Conservation (phyloP, 2,888 invertebrate species). For the Amphimallon solstitiale region DNA sequence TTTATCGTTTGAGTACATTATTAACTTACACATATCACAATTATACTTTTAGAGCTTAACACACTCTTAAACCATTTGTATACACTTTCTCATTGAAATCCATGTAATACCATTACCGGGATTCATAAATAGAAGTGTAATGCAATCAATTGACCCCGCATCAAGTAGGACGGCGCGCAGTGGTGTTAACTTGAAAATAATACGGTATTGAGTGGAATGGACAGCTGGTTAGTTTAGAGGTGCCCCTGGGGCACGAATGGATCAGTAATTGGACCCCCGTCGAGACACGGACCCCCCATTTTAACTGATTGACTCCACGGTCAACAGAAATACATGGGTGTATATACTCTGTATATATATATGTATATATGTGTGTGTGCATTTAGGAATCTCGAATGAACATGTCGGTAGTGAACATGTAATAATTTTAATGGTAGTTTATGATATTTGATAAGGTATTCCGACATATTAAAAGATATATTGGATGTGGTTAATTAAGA, state of each 20-base stretch:
- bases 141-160: constrained; percentile 24
- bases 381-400: too few relatives aligned
- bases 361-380: too few relatives aligned
- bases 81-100: too few relatives aligned
- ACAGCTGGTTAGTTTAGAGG: constrained; percentile 38
- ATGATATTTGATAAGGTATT: constrained; percentile 32
- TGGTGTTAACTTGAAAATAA: constrained; percentile 57
- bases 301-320: constrained; percentile 34
- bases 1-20: too few relatives aligned
- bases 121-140: too few relatives aligned
- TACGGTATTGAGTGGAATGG: constrained; percentile 53
- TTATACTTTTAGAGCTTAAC: too few relatives aligned
- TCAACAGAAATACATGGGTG: too few relatives aligned
- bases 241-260: constrained; percentile 57
- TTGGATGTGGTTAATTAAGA: constrained; percentile 23
- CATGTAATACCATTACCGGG: too few relatives aligned
- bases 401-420: background rate
- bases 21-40: too few relatives aligned
- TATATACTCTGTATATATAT: background rate
- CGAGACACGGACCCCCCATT: constrained; percentile 52
- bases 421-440: constrained; percentile 30
- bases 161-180: constrained; percentile 39
- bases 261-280: constrained; percentile 63
- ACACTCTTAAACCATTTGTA: too few relatives aligned
- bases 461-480: constrained; percentile 22